Evolutionary conservation across 1,140 invertebrate genomes (phyloP), one percentile per base, ranked within the genome.

Genomic region (Atta colombica): DNA sequence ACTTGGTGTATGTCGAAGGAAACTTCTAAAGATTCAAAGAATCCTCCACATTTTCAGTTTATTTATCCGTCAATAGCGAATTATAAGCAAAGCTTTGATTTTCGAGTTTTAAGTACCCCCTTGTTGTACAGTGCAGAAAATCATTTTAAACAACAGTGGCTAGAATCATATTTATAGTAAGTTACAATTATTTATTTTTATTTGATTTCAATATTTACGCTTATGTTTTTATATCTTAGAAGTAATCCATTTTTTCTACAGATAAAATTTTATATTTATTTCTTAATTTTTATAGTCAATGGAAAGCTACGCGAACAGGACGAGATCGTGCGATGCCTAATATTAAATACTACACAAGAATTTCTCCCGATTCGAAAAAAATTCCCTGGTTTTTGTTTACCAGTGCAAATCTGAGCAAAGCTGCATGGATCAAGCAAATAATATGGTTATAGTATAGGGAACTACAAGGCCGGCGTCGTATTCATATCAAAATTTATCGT

Each of bases 401-500:
- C 0, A 99, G 98, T 90, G 98, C 98, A 0, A 99, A 99, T 96
- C 94, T 99, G 7, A 99, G 98, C 16, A 99, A 99, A 96, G 98
- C 98, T n/a, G 99, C 99, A 0, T 99, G 99, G 99, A 80, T 21
- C 90, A 96, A 96, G 95, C 25, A 90, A 96, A 96, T 82, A 96
- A 96, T 61, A 96, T 49, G 2, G 3, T 31, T 94, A 98, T 61
- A 96, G 97, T 87, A 97, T 99, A 2, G 96, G 97, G 92, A 99
- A 98, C 63, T 99, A 99, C 93, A 99, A 99, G 96, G 97, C 97
- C 35, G 99, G 99, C 0, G 97, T 99, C 10, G 92, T 99, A 12
- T 98, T 99, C 91, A 90, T 99, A 65, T 99, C 99, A 0, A 96
- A 97, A 93, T 97, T 98, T 93, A 96, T 99, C 94, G 35, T 35